Evolutionary conservation across 2,888 invertebrate species (phyloP).

Genomic region (Eumacrocentrus americanus): DNA sequence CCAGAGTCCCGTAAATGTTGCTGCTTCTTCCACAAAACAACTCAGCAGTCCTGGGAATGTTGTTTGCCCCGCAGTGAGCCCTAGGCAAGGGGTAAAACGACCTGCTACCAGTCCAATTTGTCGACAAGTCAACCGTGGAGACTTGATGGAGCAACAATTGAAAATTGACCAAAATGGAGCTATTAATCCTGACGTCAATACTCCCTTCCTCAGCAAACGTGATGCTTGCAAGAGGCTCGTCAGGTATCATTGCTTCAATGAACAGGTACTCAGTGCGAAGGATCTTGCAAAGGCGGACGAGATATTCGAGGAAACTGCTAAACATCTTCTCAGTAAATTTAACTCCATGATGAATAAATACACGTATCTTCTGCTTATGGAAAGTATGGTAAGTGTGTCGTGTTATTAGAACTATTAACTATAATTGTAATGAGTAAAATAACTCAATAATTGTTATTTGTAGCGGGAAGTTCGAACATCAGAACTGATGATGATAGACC

Average conservation of each 20-base stretch:
- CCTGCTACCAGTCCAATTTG: constrained; percentile 56
- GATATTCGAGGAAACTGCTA: constrained; percentile 72
- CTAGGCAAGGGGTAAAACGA: constrained; percentile 58
- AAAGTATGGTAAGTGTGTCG: constrained; percentile 72
- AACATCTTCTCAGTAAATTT: constrained; percentile 74
- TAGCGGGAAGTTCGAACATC: constrained; percentile 76
- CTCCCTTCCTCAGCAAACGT: constrained; percentile 73
- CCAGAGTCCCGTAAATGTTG: constrained; percentile 42
- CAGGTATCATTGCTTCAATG: constrained; percentile 77
- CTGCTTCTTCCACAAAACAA: constrained; percentile 38
- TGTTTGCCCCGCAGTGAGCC: constrained; percentile 38
- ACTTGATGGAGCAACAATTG: constrained; percentile 73
- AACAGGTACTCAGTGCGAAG: constrained; percentile 68
- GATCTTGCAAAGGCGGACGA: constrained; percentile 73
- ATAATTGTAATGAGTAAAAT: background rate
- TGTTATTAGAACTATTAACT: constrained; percentile 2
- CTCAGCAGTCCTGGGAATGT: constrained; percentile 48
- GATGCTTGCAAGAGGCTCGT: constrained; percentile 79
- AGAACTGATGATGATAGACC: constrained; percentile 78
- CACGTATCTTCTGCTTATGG: constrained; percentile 74
- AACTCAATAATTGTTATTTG: too few relatives aligned
- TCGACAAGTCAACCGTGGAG: constrained; percentile 55
- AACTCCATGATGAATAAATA: constrained; percentile 76
- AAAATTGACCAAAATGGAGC: constrained; percentile 78
- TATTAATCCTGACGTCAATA: constrained; percentile 74